Base-by-base conservation (phyloP, 1,140 invertebrate species). In the Thaumatotibia leucotreta region DNA sequence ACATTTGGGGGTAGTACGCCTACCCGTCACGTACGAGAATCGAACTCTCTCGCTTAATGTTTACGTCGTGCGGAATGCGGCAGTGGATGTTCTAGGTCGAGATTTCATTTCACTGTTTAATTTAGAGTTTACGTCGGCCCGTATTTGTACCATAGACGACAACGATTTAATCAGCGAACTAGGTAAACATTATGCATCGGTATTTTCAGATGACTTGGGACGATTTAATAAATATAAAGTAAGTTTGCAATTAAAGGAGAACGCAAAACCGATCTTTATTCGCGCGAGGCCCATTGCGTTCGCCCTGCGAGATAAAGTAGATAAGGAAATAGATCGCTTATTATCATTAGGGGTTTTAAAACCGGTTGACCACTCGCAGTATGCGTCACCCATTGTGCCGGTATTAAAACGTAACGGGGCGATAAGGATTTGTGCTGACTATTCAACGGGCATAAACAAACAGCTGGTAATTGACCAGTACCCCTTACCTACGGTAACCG, bases 311-410 rank as follows among this genome's bases (percentile, higher is more conserved):
- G 58, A 66, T 2, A 54, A 50, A 61, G 39, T 76, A 3, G 69
- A 72, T 31, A 61, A 67, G 32, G 72, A 76, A 61, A 67, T 74
- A 6, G 63, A 74, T 64, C 65, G 65, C 39, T 66, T 74, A 52
- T 61, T 72, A 20, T 17, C 71, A 24, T 22, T 66, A 17, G 64
- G 64, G 4, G 52, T 69, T 10, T 49, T 72, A 27, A 10, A 50
- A 63, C 63, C 63, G 8, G 65, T 71, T 1, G 54, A 71, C 9
- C 45, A 66, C 52, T 72, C 72, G 22, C 65, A 82, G 6, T 91
- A 85, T 79, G 86, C 80, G 4, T 80, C 86, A 20, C 89, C 88
- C 17, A 69, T 89, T 31, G 76, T 91, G 0, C 72, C 73, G 1
- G 74, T 84, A 1, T 54, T 67, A 6, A 84, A 88, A 61, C 14